Conservation (phyloP, 2,888 invertebrate genomes). For the Lepeophtheirus nordmannii region DNA sequence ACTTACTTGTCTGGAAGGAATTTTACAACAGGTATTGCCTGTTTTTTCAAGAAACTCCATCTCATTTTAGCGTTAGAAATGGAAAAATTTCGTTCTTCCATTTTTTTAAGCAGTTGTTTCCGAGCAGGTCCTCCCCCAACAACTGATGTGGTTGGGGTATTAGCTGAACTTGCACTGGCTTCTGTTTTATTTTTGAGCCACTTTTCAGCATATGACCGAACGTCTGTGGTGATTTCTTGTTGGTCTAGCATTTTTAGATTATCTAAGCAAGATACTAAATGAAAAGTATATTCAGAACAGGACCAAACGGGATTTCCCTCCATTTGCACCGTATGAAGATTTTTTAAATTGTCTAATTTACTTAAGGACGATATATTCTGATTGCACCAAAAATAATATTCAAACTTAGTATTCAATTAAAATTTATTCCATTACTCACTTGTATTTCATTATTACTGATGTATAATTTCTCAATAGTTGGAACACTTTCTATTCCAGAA, state of each 20-base stretch:
- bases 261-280: constrained; percentile 61
- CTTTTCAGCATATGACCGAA: constrained; percentile 25
- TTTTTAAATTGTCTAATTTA: constrained; percentile 14
- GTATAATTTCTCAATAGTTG: constrained; percentile 20
- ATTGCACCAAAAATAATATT: not conserved
- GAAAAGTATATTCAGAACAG: constrained; percentile 41
- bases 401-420: not conserved
- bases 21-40: not conserved
- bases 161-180: not conserved
- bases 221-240: constrained; percentile 41
- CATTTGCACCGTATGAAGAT: constrained; percentile 24
- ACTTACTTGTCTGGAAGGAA: not conserved
- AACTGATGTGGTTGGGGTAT: not conserved
- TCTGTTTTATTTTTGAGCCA: constrained; percentile 20
- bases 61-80: constrained; percentile 28
- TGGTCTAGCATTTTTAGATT: constrained; percentile 54
- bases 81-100: constrained; percentile 27
- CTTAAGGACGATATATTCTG: constrained; percentile 9
- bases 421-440: not conserved
- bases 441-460: constrained; percentile 24
- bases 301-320: constrained; percentile 25
- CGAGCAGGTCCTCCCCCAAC: not conserved
- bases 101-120: constrained; percentile 16
- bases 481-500: constrained; percentile 15
- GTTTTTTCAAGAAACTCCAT: constrained; percentile 26